A percentile compares a stretch with the other conserved stretches of the same genome.
phyloP scores from a whole-genome alignment of 2,888 invertebrate genomes.

The Diploptera punctata region DNA sequence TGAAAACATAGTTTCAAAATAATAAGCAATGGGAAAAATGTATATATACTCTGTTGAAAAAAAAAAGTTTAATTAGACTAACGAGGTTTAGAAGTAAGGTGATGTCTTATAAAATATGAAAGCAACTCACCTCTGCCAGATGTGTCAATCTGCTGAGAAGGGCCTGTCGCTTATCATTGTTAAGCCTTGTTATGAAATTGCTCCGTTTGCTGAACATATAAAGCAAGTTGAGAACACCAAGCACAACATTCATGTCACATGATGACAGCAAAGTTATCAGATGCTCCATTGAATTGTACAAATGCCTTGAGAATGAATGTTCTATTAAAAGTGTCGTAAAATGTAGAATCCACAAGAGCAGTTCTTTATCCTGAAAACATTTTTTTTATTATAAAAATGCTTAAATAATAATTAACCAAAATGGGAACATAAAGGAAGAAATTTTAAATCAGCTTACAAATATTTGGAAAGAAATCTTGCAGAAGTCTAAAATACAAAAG shows the following conservation, averaged over 20 bases:
- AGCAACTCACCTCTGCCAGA: constrained; percentile 73
- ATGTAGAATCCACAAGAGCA: constrained; percentile 76
- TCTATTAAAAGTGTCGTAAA: constrained; percentile 86
- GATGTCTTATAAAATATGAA: too few relatives aligned
- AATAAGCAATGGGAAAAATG: too few relatives aligned
- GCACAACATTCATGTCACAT: constrained; percentile 82
- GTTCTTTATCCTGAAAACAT: constrained; percentile 74
- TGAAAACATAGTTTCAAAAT: too few relatives aligned
- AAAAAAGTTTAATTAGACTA: too few relatives aligned
- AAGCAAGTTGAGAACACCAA: constrained; percentile 81
- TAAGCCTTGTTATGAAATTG: constrained; percentile 81
- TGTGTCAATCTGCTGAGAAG: constrained; percentile 75
- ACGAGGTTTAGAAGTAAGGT: too few relatives aligned
- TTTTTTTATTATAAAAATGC: too few relatives aligned
- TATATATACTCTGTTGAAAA: too few relatives aligned
- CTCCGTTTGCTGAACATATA: constrained; percentile 90
- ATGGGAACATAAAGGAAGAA: too few relatives aligned
- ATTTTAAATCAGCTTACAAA: too few relatives aligned
- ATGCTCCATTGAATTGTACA: constrained; percentile 89
- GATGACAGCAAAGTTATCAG: constrained; percentile 77
- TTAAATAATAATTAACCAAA: too few relatives aligned
- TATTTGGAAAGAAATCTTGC: too few relatives aligned
- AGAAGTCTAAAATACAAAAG: too few relatives aligned
- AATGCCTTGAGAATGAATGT: constrained; percentile 84
- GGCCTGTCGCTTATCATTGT: constrained; percentile 72